These are phyloP conservation scores for Salvelinus alpinus DNA, from an alignment of 2,113 vertebrate species.

Conservation along the genomic window DNA sequence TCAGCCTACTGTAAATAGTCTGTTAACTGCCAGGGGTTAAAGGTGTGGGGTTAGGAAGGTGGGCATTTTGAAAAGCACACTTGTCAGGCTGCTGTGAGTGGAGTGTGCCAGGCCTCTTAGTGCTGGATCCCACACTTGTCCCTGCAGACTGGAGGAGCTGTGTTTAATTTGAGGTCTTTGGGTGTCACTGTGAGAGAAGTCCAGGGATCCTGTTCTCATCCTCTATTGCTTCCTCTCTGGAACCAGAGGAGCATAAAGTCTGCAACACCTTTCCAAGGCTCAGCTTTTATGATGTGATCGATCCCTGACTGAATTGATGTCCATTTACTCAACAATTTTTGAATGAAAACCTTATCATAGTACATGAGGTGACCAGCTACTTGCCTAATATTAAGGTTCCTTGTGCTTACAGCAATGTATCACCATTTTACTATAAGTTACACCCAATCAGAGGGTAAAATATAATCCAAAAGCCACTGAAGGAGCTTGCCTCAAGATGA, in stretches of 20 bases:
- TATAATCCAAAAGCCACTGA: too few relatives aligned
- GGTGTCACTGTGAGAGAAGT: not conserved
- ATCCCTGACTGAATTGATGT: too few relatives aligned
- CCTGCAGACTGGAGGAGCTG: not conserved
- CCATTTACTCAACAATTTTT: too few relatives aligned
- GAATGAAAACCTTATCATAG: too few relatives aligned
- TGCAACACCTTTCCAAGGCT: not conserved
- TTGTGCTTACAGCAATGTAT: too few relatives aligned
- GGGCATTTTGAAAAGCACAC: not conserved
- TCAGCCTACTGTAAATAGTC: not conserved
- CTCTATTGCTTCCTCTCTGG: conserved; percentile 2
- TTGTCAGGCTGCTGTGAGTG: not conserved
- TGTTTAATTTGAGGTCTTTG: conserved; percentile 1
- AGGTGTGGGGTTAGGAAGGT: not conserved
- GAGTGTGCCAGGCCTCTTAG: not conserved
- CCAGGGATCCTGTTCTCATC: conserved; percentile 22
- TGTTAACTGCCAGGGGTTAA: not conserved
- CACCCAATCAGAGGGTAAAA: too few relatives aligned
- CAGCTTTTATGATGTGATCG: not conserved
- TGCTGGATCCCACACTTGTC: too few relatives aligned
- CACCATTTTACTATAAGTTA: too few relatives aligned
- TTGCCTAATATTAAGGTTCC: too few relatives aligned
- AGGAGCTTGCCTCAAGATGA: too few relatives aligned
- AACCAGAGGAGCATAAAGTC: not conserved
- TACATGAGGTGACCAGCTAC: too few relatives aligned